Percentiles rank a stretch among this genome's conserved stretches.
phyloP scores from a whole-genome alignment of 1,140 invertebrate species.

The Antheraea pernyi region DNA sequence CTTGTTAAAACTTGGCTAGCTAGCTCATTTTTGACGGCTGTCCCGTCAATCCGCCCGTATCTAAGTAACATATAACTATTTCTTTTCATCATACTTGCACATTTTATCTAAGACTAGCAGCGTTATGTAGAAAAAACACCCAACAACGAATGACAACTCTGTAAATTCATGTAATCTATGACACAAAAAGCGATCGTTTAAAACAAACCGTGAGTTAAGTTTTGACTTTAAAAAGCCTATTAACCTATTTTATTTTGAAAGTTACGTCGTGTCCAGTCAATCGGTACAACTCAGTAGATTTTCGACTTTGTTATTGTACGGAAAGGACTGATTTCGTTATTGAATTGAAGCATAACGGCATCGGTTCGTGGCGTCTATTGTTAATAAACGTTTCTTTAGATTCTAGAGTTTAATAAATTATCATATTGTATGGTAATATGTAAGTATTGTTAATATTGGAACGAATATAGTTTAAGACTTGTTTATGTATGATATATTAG shows the following conservation, averaged over 20 bases:
- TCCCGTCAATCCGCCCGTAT: too few relatives aligned
- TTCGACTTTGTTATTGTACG: slow-evolving; percentile 17
- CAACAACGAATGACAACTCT: neutral
- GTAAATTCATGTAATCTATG: slow-evolving; percentile 40
- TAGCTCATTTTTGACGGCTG: too few relatives aligned
- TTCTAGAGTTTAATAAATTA: slow-evolving; percentile 25
- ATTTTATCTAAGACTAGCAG: too few relatives aligned
- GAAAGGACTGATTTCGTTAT: slow-evolving; percentile 16
- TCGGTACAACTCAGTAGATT: slow-evolving; percentile 8
- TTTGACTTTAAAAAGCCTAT: slow-evolving; percentile 72
- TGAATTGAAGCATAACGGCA: slow-evolving; percentile 27
- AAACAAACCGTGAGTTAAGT: slow-evolving; percentile 64
- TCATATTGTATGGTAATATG: slow-evolving; percentile 17
- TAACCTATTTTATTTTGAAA: slow-evolving; percentile 74
- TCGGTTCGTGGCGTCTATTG: slow-evolving; percentile 37
- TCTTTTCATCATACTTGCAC: too few relatives aligned
- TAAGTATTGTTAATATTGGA: neutral
- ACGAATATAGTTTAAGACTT: neutral
- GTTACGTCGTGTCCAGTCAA: slow-evolving; percentile 40
- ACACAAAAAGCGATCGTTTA: slow-evolving; percentile 50
- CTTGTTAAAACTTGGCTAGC: too few relatives aligned
- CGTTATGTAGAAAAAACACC: too few relatives aligned
- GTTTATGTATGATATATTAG: neutral
- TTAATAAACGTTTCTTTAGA: slow-evolving; percentile 21
- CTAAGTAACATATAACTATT: too few relatives aligned